A percentile compares a stretch with the other conserved stretches of the same genome.
phyloP scores from a whole-genome alignment of 2,797 vertebrate genomes.

The Anguilla marmorata region DNA sequence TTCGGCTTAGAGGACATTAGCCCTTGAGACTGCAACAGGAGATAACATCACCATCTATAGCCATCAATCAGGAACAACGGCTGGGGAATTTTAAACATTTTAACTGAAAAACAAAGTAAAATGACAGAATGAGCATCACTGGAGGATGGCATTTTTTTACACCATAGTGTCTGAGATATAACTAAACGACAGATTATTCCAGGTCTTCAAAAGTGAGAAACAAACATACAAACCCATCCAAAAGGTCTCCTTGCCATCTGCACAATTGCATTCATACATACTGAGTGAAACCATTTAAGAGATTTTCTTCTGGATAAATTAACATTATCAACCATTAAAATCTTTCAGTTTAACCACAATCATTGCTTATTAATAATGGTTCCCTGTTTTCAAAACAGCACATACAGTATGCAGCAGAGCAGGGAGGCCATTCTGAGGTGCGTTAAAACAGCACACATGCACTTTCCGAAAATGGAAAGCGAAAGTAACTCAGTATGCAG shows the following conservation, averaged over 20 bases:
- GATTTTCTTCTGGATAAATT: not conserved
- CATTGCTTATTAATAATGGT: not conserved
- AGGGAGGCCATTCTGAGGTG: not conserved
- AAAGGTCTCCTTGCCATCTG: not conserved
- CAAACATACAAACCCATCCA: not conserved
- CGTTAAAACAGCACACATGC: not conserved
- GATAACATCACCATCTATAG: not conserved
- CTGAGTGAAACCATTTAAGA: not conserved
- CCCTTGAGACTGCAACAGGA: not conserved
- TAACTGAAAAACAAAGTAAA: not conserved
- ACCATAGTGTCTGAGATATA: not conserved
- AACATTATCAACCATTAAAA: not conserved
- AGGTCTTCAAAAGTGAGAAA: not conserved
- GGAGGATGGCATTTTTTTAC: not conserved
- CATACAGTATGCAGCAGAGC: not conserved
- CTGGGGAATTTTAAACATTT: not conserved
- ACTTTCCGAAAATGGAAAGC: not conserved
- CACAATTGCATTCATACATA: not conserved
- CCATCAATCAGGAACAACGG: not conserved
- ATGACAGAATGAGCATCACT: not conserved
- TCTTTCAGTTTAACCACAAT: not conserved
- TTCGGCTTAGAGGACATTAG: not conserved
- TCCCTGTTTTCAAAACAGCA: too few species aligned
- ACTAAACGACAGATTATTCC: not conserved
- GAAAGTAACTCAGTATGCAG: not conserved